A percentile compares a stretch with the other conserved stretches of the same genome.
Conservation (phyloP, 2,888 invertebrate species). For the Hyppa rectilinea region DNA sequence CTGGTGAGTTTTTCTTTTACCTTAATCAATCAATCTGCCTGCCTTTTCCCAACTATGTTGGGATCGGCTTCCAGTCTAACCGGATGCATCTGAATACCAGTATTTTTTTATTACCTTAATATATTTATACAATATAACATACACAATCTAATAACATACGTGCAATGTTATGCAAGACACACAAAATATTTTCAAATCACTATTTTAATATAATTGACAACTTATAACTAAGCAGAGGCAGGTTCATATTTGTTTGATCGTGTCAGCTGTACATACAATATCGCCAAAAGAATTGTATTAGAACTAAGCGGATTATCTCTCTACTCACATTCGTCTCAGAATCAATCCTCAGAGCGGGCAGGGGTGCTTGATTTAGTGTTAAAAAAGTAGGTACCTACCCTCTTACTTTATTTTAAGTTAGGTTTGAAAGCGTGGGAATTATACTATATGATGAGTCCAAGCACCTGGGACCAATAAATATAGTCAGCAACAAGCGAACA, state of each 20-base stretch:
- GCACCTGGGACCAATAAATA: background rate
- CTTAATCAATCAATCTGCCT: too few relatives aligned
- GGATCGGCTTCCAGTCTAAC: too few relatives aligned
- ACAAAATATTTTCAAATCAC: background rate
- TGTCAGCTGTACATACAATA: too few relatives aligned
- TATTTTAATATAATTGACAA: background rate
- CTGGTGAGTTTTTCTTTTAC: conserved; percentile 66
- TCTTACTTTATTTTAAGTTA: background rate
- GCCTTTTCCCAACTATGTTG: too few relatives aligned
- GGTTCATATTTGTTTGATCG: background rate
- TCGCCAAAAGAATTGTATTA: background rate
- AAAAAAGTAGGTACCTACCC: too few relatives aligned
- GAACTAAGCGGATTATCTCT: background rate
- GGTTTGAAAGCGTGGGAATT: background rate
- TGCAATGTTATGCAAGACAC: background rate
- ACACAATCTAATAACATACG: background rate
- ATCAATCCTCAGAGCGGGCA: background rate
- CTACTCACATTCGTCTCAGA: background rate
- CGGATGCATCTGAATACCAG: too few relatives aligned
- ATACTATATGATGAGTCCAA: background rate
- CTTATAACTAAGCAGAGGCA: background rate
- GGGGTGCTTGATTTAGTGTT: too few relatives aligned
- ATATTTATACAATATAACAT: too few relatives aligned
- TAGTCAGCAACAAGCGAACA: background rate
- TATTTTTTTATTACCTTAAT: too few relatives aligned